Evolutionary conservation across 2,888 invertebrate species (phyloP).

Genomic region (Neoitamus cyanurus): DNA sequence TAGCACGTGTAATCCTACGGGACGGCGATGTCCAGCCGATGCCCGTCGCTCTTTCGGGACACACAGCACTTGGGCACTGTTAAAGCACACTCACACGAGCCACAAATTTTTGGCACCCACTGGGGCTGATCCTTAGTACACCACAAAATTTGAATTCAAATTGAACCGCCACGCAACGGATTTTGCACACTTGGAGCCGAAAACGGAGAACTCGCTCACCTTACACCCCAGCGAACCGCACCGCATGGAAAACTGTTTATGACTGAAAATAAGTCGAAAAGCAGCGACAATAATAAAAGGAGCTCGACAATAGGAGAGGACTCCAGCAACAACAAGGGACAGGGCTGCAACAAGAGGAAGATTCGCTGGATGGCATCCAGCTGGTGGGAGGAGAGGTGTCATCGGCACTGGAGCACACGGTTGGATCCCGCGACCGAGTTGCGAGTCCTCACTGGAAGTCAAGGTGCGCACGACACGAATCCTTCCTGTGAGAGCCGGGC

Average conservation of each 20-base stretch:
- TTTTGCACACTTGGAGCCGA: background rate
- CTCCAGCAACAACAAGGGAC: conserved; percentile 19
- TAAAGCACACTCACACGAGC: background rate
- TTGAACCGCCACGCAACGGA: background rate
- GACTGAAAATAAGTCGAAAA: conserved; percentile 58
- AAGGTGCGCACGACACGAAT: conserved; percentile 31
- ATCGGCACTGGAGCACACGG: background rate
- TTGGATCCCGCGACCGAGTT: background rate
- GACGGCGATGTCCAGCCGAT: background rate
- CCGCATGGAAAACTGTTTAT: conserved; percentile 59
- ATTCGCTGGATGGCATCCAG: background rate
- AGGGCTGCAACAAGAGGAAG: conserved; percentile 41
- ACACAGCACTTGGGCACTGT: background rate
- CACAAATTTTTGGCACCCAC: background rate
- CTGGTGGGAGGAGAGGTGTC: conserved; percentile 22
- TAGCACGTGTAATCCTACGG: conserved; percentile 26
- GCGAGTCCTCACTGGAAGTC: conserved; percentile 1
- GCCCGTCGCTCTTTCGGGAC: background rate
- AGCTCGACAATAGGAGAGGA: conserved; percentile 40
- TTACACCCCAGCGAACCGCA: conserved; percentile 54
- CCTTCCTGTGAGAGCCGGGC: background rate
- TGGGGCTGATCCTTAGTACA: background rate
- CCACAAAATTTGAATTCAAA: conserved; percentile 31
- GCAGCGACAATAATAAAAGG: conserved; percentile 53
- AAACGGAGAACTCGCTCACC: background rate